Conservation (phyloP, 2,113 vertebrate species). For the Dermatemys mawii region DNA sequence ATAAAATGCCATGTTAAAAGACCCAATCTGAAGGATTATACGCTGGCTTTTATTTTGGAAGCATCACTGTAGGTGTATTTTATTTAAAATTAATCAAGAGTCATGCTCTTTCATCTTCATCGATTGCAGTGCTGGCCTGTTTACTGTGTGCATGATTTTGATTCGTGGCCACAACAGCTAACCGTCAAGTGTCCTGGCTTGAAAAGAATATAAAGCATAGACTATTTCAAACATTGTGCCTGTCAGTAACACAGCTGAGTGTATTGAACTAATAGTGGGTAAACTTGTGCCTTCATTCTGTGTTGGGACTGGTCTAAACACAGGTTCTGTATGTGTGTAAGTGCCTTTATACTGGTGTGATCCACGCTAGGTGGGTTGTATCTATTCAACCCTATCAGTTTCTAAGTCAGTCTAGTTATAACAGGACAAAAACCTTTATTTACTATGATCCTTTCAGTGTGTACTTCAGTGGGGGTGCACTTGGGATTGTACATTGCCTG, state of each 20-base stretch:
- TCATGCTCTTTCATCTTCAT: background rate
- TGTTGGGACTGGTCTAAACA: background rate
- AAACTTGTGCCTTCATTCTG: background rate
- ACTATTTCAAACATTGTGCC: accelerated
- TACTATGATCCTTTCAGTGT: conserved; percentile 19
- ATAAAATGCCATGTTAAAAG: background rate
- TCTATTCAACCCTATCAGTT: conserved; percentile 26
- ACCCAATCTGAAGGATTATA: background rate
- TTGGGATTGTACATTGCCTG: conserved; percentile 7
- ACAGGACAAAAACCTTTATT: conserved; percentile 10
- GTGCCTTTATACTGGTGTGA: background rate
- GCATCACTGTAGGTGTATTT: background rate
- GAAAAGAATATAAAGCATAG: accelerated
- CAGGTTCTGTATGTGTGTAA: background rate
- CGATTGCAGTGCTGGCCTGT: background rate
- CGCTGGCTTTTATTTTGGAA: background rate
- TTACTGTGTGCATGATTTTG: background rate
- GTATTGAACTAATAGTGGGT: background rate
- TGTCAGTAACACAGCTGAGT: background rate
- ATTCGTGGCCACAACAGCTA: background rate
- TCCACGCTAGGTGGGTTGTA: background rate
- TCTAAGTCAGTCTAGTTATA: background rate
- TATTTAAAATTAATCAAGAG: conserved; percentile 8
- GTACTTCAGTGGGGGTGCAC: conserved; percentile 42
- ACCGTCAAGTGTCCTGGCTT: background rate